Evolutionary conservation across 1,140 invertebrate species (phyloP), one percentile per base, ranked within the genome.

Genomic region (Calosoma granatense): DNA sequence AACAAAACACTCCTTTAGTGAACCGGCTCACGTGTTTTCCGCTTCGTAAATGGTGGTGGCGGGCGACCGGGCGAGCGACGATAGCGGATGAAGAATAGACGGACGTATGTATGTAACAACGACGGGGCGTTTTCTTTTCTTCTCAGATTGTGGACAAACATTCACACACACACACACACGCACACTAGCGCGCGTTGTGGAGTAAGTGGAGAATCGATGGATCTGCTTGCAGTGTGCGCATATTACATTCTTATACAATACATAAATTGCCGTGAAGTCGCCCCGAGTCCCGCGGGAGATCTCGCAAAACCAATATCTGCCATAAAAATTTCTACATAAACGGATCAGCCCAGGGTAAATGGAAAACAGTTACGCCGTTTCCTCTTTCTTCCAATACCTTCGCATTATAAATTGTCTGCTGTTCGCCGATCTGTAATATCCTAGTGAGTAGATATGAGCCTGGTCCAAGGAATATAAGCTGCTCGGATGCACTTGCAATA

Each of bases 161-260:
- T 9, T 9, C n/a, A 36, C n/a, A 36, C 6, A 36, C 6, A 36
- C 6, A 36, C 6, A 36, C 26, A 36, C 6, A 36, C 26, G 26
- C 26, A 9, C 26, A 9, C 26, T 36, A 9, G 26, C n/a, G 26
- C n/a, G 6, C 26, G 26, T 9, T n/a, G n/a, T 9, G n/a, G 6
- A 36, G n/a, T 6, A 36, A n/a, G 26, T 9, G 26, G 26, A 36
- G 26, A 36, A 36, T 36, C 26, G 26, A 36, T 36, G 26, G 26
- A 9, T 36, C 6, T n/a, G n/a, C n/a, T n/a, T n/a, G n/a, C n/a
- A 36, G 6, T 6, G 41, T 17, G 41, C 15, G 41, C 41, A 47
- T 47, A 47, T 47, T 47, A 47, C 41, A 47, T 47, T 47, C 41
- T 47, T 47, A 47, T 47, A 47, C 41, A 12, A 47, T 47, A 47